These are phyloP conservation scores for Pandemis corylana DNA, from an alignment of 2,888 invertebrate species.

Conservation along the genomic window DNA sequence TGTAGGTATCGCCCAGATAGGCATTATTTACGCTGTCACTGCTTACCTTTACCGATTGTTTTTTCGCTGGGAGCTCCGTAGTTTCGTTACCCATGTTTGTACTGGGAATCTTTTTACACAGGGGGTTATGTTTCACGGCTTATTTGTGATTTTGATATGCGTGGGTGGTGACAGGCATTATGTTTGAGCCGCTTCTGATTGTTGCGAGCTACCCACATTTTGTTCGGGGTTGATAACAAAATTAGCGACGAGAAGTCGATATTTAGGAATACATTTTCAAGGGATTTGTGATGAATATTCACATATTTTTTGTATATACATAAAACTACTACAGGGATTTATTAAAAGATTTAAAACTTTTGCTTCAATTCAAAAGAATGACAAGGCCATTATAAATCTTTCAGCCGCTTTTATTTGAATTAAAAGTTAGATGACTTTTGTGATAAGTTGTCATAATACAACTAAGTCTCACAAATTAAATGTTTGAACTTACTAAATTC, in stretches of 20 bases:
- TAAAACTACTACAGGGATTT: too few relatives aligned
- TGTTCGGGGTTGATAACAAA: not conserved
- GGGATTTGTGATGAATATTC: too few relatives aligned
- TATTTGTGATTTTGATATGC: slow-evolving; percentile 28
- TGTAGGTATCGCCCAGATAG: slow-evolving; percentile 41
- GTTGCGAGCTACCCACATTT: slow-evolving; percentile 19
- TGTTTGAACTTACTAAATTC: too few relatives aligned
- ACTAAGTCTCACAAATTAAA: not conserved
- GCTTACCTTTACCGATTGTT: slow-evolving; percentile 47
- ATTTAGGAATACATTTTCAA: not conserved
- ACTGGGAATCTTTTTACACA: slow-evolving; percentile 3
- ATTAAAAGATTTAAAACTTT: not conserved
- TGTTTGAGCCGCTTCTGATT: slow-evolving; percentile 16
- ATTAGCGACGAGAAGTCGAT: not conserved
- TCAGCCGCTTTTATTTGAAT: not conserved
- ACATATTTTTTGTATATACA: too few relatives aligned
- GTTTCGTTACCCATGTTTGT: slow-evolving; percentile 41
- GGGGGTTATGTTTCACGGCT: slow-evolving; percentile 5
- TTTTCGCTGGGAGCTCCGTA: slow-evolving; percentile 44
- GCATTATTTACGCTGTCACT: slow-evolving; percentile 69
- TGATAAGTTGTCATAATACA: not conserved
- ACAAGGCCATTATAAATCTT: not conserved
- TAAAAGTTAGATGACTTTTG: not conserved
- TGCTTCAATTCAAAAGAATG: not conserved
- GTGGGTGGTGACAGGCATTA: slow-evolving; percentile 21